Evolutionary conservation across 2,113 vertebrate species (phyloP), one percentile per base, ranked within the genome.

Genomic region (Passer domesticus): DNA sequence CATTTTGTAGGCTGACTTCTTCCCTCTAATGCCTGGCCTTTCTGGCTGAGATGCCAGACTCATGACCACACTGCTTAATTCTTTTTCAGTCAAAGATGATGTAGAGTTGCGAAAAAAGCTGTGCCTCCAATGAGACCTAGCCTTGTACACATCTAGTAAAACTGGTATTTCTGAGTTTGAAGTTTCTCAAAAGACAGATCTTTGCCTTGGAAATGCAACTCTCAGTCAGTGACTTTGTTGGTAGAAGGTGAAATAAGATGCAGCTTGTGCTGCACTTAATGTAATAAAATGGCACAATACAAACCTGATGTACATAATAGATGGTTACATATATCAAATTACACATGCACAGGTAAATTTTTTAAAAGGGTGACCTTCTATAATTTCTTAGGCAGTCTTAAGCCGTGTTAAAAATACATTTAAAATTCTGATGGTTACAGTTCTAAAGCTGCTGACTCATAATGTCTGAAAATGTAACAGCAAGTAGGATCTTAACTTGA

Each of bases 391-490:
- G 96, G 97, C 98, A 98, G 95, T 97, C 79, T 97, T 96, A 97
- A 98, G 91, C 90, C 96, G 96, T 95, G 97, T 98, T 97, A 98
- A 98, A 98, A 98, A 98, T 98, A 98, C 97, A 98, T 99, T 98
- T 99, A 98, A 98, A 99, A 99, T 98, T 99, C 98, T 98, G 98
- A 98, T 98, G 96, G 94, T 97, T 97, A 96, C 97, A 92, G 96
- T 98, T 98, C 97, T 87, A 98, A 99, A 99, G 94, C 97, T 98
- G 98, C 98, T 99, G 98, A 99, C 98, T 98, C 97, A 97, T 98
- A 98, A 97, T 98, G 98, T 97, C 92, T 97, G 95, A 98, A 97
- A 98, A 97, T 86, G 56, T 90, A 93, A 95, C 68, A 84, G 83
- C 92, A 92, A 97, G 89, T 68, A 92, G 80, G 66, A 95, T 92